Evolutionary conservation across 1,140 invertebrate genomes (phyloP).

Genomic region (Chymomyza costata): DNA sequence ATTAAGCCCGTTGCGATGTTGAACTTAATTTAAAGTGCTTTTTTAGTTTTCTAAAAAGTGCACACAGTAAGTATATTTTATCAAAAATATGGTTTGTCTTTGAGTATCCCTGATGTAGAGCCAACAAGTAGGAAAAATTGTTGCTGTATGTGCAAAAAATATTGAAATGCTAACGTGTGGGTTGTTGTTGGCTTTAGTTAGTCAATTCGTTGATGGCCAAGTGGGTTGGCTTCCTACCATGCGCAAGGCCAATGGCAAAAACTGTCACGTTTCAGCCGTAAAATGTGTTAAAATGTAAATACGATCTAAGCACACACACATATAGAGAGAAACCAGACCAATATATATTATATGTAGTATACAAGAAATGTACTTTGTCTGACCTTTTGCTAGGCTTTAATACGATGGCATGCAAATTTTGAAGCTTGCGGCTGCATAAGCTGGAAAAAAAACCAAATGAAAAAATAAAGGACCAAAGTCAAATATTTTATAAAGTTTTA

Average conservation of each 20-base stretch:
- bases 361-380: constrained; percentile 23
- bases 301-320: constrained; percentile 7
- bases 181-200: too few relatives aligned
- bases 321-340: constrained; percentile 15
- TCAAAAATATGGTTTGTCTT: too few relatives aligned
- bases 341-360: too few relatives aligned
- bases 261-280: constrained; percentile 61
- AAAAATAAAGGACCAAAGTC: neutral
- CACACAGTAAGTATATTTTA: too few relatives aligned
- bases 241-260: constrained; percentile 19
- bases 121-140: too few relatives aligned
- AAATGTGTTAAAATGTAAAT: constrained; percentile 63
- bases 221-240: neutral
- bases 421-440: constrained; percentile 4
- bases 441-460: neutral
- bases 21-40: too few relatives aligned
- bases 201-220: too few relatives aligned
- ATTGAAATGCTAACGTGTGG: too few relatives aligned
- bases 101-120: too few relatives aligned
- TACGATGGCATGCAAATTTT: constrained; percentile 35
- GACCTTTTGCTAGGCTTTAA: constrained; percentile 5
- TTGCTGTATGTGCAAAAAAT: too few relatives aligned
- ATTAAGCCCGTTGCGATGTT: too few relatives aligned
- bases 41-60: too few relatives aligned
- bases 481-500: constrained; percentile 34